These are phyloP conservation scores for Callitettix versicolor DNA, from an alignment of 1,140 invertebrate genomes.

Conservation along the genomic window DNA sequence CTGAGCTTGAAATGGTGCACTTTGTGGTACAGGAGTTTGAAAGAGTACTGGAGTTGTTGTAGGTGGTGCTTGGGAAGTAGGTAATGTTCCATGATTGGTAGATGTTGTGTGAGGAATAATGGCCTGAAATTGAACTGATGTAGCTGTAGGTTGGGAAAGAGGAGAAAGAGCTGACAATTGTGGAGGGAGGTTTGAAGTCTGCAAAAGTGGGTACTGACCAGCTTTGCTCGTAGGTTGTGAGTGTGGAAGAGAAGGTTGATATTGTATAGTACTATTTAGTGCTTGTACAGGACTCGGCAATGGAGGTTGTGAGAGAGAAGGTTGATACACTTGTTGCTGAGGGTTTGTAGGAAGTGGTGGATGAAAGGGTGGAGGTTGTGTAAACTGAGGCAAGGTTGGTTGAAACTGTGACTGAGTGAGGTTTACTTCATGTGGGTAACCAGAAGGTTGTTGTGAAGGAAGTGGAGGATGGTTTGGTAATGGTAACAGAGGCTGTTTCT, in stretches of 20 bases:
- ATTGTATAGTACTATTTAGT: not conserved
- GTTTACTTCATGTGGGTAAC: not conserved
- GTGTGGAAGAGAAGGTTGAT: not conserved
- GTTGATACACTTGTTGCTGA: not conserved
- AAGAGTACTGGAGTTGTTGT: not conserved
- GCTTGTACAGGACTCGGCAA: not conserved
- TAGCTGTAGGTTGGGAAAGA: not conserved
- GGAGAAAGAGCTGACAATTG: not conserved
- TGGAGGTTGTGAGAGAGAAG: not conserved
- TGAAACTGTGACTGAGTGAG: not conserved
- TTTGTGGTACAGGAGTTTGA: not conserved
- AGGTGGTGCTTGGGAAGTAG: constrained; percentile 21
- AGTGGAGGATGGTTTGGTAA: constrained; percentile 15
- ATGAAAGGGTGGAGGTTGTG: not conserved
- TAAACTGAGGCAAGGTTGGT: too few relatives aligned
- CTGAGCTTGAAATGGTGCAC: not conserved
- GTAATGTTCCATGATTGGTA: too few relatives aligned
- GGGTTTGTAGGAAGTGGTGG: not conserved
- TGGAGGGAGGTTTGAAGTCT: not conserved
- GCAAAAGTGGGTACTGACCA: not conserved
- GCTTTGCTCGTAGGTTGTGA: not conserved
- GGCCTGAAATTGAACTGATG: not conserved
- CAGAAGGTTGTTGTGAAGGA: constrained; percentile 33
- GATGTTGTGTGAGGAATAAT: too few relatives aligned
- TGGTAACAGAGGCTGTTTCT: not conserved